phyloP scores from a whole-genome alignment of 2,888 invertebrate species.

The Cataglyphis rosenhaueri region DNA sequence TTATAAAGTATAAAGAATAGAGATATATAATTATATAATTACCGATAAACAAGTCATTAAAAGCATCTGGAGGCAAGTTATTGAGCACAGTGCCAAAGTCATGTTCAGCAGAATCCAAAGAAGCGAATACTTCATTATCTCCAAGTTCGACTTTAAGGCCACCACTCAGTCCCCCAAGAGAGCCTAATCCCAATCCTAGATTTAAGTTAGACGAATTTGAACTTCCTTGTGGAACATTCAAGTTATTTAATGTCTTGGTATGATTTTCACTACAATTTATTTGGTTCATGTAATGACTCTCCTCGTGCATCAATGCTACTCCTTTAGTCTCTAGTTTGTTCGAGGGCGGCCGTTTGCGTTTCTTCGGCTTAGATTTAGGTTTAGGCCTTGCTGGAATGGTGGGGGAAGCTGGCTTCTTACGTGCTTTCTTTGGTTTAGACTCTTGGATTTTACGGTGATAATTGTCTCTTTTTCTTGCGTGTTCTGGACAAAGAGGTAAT shows the following conservation, averaged over 20 bases:
- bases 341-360: slow-evolving; percentile 81
- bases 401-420: slow-evolving; percentile 87
- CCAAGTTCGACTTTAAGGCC: slow-evolving; percentile 83
- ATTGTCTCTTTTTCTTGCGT: slow-evolving; percentile 94
- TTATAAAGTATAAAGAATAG: not conserved
- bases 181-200: slow-evolving; percentile 81
- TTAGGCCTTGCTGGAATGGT: slow-evolving; percentile 86
- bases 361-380: slow-evolving; percentile 83
- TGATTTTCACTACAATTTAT: slow-evolving; percentile 78
- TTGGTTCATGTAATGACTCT: slow-evolving; percentile 74
- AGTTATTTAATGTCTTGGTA: slow-evolving; percentile 82
- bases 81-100: slow-evolving; percentile 93
- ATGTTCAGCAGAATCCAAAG: slow-evolving; percentile 87
- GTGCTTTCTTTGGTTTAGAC: slow-evolving; percentile 91
- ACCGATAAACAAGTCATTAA: slow-evolving; percentile 93
- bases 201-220: slow-evolving; percentile 79
- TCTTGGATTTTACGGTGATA: slow-evolving; percentile 92
- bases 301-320: slow-evolving; percentile 69
- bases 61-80: slow-evolving; percentile 92
- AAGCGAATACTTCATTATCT: slow-evolving; percentile 84
- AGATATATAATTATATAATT: slow-evolving; percentile 71
- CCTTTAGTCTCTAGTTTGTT: slow-evolving; percentile 75
- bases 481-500: slow-evolving; percentile 94
- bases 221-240: slow-evolving; percentile 78
- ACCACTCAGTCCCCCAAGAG: slow-evolving; percentile 76